Percentiles rank a stretch among this genome's conserved stretches.
These are phyloP conservation scores for Cinclus cinclus DNA, from an alignment of 2,113 vertebrate species.

Conservation along the genomic window DNA sequence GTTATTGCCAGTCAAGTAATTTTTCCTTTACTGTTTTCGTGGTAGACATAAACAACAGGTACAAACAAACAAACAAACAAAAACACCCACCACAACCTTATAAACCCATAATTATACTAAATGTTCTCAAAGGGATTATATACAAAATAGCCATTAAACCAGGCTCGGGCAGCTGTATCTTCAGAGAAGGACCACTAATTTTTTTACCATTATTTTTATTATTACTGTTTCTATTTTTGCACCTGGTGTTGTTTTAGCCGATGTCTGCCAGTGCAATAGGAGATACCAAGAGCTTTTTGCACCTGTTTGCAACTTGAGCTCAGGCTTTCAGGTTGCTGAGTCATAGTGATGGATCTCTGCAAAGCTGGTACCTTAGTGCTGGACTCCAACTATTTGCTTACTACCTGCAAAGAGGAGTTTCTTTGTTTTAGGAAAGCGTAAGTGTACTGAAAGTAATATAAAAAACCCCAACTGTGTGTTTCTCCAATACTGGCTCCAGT, in stretches of 20 bases:
- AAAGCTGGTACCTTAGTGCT: not conserved
- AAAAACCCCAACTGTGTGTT: not conserved
- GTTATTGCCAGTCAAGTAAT: not conserved
- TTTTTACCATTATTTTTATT: not conserved
- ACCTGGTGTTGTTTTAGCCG: not conserved
- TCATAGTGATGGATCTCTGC: not conserved
- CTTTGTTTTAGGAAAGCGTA: not conserved
- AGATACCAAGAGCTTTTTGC: not conserved
- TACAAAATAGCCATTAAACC: not conserved
- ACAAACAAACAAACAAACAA: not conserved
- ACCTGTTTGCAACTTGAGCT: not conserved
- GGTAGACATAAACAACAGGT: not conserved
- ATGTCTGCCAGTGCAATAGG: not conserved
- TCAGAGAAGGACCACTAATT: not conserved
- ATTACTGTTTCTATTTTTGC: not conserved
- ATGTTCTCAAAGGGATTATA: not conserved
- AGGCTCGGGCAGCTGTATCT: not conserved
- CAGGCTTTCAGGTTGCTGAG: slow-evolving; percentile 23
- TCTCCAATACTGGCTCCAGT: not conserved
- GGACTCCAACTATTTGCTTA: not conserved
- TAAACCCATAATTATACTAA: not conserved
- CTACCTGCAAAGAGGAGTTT: not conserved
- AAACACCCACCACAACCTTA: not conserved
- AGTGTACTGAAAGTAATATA: not conserved
- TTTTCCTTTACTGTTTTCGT: not conserved